phyloP scores from a whole-genome alignment of 2,888 invertebrate species.

The Orgyia antiqua region DNA sequence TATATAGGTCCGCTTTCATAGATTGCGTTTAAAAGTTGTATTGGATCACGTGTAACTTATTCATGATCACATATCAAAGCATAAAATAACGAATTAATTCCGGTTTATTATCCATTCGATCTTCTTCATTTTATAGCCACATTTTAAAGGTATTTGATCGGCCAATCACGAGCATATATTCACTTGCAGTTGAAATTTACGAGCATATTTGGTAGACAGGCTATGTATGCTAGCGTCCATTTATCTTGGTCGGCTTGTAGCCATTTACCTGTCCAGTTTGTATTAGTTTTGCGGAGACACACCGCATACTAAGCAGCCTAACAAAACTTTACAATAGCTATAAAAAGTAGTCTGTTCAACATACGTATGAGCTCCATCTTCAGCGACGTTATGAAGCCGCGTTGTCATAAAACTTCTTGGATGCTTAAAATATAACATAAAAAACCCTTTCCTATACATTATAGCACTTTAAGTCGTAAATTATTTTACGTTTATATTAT shows the following conservation, averaged over 20 bases:
- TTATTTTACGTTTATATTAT: constrained; percentile 25
- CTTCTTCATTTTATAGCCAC: constrained; percentile 35
- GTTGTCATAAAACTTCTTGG: constrained; percentile 22
- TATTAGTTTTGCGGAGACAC: constrained; percentile 41
- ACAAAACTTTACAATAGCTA: constrained; percentile 50
- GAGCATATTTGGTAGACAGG: constrained; percentile 28
- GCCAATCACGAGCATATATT: constrained; percentile 33
- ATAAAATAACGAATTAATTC: constrained; percentile 41
- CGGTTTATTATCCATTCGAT: constrained; percentile 41
- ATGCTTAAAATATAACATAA: constrained; percentile 28
- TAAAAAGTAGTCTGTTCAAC: constrained; percentile 44
- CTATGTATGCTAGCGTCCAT: constrained; percentile 31
- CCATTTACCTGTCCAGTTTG: constrained; percentile 48
- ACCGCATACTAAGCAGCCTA: constrained; percentile 52
- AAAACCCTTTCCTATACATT: constrained; percentile 25
- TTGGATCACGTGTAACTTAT: constrained; percentile 11
- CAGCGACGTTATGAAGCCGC: constrained; percentile 23
- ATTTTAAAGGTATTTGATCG: constrained; percentile 35
- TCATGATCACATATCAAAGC: constrained; percentile 32
- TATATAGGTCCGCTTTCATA: constrained; percentile 19
- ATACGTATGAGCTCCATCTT: constrained; percentile 31
- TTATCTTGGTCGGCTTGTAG: constrained; percentile 39
- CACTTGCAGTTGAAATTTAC: constrained; percentile 33
- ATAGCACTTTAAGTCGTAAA: constrained; percentile 27
- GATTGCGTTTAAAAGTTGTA: constrained; percentile 10